Evolutionary conservation across 2,888 invertebrate species (phyloP), one percentile per base, ranked within the genome.

Genomic region (Drosophila pullipes): DNA sequence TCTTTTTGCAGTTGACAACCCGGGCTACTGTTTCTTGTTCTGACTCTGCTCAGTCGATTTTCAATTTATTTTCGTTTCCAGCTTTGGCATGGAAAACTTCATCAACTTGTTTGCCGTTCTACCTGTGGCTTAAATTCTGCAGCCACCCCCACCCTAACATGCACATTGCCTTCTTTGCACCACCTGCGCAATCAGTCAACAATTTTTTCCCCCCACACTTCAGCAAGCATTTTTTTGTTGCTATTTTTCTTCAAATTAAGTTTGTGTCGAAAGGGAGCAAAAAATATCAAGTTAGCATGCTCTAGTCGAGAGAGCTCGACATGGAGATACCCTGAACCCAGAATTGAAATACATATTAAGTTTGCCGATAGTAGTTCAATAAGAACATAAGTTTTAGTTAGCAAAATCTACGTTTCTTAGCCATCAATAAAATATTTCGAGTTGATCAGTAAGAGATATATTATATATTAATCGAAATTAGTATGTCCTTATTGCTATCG

Each of bases 101-200:
- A 85, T 89, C 85, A 87, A 85, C 85, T 74, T 86, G 86, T 85
- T 81, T 77, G 74, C 62, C 73, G 50, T 30, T 85, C 72, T 87
- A 87, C 88, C 88, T 85, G 85, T 87, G 87, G 89, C 89, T 85
- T 89, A 87, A 89, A 83, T 89, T 75, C 74, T 31, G 69, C 59
- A 53, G 25, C 47, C 41, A 11, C n/a, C 30, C 11, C 30, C 33
- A 41, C 7, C 44, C 52, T n/a, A 10, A 9, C 18, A 18, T 28
- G n/a, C 61, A 13, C 22, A 54, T 37, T 9, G 6, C 76, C 65
- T 69, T 68, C 69, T 22, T 31, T 64, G 59, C 52, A 61, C 89
- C 89, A 87, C 81, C 82, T 64, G 57, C 52, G 67, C 87, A 85
- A 87, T 81, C 82, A 87, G 68, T 58, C 68, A 68, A 54, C 71